Conservation (phyloP, 92 coral and sea anemone species). For the Scolanthus callimorphus region DNA sequence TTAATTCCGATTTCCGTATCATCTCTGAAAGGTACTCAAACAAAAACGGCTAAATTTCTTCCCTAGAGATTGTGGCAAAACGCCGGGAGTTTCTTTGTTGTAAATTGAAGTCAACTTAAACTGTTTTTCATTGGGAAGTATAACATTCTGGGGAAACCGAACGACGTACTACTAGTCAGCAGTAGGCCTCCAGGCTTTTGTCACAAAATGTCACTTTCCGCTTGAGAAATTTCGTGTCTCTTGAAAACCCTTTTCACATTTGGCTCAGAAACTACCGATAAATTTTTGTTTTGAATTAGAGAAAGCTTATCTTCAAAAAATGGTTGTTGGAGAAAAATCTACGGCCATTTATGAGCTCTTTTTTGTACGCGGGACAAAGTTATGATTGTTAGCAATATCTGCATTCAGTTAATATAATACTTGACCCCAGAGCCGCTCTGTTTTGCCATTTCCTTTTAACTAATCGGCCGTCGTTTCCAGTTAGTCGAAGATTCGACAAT, state of each 20-base stretch:
- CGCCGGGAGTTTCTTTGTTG: neutral
- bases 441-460: constrained; percentile 47
- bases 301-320: too few relatives aligned
- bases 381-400: constrained; percentile 13
- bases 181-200: constrained; percentile 40
- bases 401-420: constrained; percentile 26
- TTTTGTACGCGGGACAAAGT: neutral
- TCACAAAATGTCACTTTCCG: constrained; percentile 59
- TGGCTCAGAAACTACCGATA: too few relatives aligned
- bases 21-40: constrained; percentile 24
- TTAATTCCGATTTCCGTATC: constrained; percentile 33
- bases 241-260: constrained; percentile 2
- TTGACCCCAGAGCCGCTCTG: constrained; percentile 62
- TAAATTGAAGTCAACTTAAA: too few relatives aligned
- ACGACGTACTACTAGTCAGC: too few relatives aligned
- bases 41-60: neutral
- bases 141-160: too few relatives aligned
- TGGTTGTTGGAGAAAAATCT: too few relatives aligned
- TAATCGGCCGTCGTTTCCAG: neutral
- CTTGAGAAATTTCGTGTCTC: constrained; percentile 43
- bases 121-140: too few relatives aligned
- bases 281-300: too few relatives aligned
- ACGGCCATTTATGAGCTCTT: too few relatives aligned
- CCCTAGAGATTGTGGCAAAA: neutral
- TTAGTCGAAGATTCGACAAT: too few relatives aligned